Evolutionary conservation across 2,113 vertebrate species (phyloP).

Genomic region (Anseranas semipalmata): DNA sequence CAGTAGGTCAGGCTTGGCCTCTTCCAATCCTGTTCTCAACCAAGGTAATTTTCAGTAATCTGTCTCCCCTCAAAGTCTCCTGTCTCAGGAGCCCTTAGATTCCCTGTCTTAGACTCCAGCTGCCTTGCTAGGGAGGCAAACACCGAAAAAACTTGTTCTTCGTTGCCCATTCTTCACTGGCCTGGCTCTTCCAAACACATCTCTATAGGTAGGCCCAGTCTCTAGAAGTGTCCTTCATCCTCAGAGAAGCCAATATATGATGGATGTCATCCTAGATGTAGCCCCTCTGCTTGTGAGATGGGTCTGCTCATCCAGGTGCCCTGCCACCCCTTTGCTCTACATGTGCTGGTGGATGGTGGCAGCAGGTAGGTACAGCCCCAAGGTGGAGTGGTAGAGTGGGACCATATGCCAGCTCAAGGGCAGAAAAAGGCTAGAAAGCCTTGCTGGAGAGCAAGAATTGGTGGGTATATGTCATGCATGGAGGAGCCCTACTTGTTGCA

Average conservation of each 20-base stretch:
- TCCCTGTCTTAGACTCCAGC: not conserved
- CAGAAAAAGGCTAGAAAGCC: not conserved
- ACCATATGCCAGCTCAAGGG: not conserved
- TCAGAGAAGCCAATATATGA: not conserved
- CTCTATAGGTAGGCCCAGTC: not conserved
- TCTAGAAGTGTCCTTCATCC: not conserved
- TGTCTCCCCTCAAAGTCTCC: not conserved
- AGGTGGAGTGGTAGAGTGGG: not conserved
- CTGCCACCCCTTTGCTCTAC: fast-evolving
- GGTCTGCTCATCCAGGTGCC: not conserved
- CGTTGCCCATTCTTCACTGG: not conserved
- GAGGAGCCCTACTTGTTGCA: not conserved
- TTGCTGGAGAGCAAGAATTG: not conserved
- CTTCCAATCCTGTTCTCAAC: not conserved
- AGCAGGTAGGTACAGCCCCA: not conserved
- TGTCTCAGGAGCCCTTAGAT: not conserved
- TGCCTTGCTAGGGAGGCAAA: not conserved
- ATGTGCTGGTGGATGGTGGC: fast-evolving
- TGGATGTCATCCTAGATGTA: not conserved
- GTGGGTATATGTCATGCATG: fast-evolving
- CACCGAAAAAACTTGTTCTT: not conserved
- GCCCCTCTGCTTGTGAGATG: not conserved
- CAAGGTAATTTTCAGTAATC: not conserved
- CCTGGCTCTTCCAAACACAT: not conserved
- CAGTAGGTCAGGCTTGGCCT: not conserved